phyloP scores from a whole-genome alignment of 2,113 vertebrate genomes.

The Cynoglossus semilaevis region DNA sequence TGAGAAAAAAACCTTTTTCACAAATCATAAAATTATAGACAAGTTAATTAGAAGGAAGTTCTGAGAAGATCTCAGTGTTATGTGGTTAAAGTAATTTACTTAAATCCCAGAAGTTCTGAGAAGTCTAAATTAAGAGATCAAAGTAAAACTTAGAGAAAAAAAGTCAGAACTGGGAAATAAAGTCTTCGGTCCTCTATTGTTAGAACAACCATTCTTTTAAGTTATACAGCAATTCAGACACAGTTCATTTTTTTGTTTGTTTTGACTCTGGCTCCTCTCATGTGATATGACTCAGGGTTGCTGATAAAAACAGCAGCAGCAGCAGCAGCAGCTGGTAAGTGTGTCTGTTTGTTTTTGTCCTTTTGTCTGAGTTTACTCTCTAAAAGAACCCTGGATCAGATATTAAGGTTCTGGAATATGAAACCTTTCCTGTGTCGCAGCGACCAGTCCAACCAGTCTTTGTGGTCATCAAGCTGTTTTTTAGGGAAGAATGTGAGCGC shows the following conservation, averaged over 20 bases:
- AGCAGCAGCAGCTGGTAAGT: neutral
- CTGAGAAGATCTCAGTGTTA: too few relatives aligned
- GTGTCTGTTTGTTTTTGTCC: neutral
- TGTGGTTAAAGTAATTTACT: too few relatives aligned
- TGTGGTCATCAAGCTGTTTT: slow-evolving; percentile 18
- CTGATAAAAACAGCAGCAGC: neutral
- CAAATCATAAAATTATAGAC: too few relatives aligned
- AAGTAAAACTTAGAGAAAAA: too few relatives aligned
- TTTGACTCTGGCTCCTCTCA: neutral
- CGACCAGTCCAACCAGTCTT: slow-evolving; percentile 16
- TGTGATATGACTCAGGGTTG: neutral
- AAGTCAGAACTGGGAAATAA: too few relatives aligned
- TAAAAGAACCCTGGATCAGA: neutral
- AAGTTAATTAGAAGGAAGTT: too few relatives aligned
- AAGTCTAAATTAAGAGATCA: too few relatives aligned
- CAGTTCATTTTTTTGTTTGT: neutral
- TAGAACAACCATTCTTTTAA: too few relatives aligned
- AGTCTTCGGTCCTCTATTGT: too few relatives aligned
- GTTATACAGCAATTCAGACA: too few relatives aligned
- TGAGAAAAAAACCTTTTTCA: too few relatives aligned
- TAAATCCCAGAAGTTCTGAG: too few relatives aligned
- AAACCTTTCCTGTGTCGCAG: slow-evolving; percentile 13
- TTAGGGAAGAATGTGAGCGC: slow-evolving; percentile 14
- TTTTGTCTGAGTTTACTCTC: neutral
- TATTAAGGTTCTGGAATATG: slow-evolving; percentile 1